Base-by-base conservation (phyloP, 2,797 vertebrate species). In the Sandelia bainsii region DNA sequence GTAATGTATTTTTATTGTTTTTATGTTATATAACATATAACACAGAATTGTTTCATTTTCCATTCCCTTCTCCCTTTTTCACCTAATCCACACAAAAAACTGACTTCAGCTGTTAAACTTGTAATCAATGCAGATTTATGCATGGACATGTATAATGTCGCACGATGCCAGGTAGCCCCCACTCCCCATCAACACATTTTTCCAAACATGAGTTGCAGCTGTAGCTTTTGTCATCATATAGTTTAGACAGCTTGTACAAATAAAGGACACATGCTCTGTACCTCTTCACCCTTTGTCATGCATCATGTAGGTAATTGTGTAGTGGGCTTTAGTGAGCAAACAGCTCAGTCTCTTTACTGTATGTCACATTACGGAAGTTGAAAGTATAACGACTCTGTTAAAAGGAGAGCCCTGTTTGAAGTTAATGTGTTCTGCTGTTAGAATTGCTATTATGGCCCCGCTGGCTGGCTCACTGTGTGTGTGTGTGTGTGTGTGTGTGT, bases 371-470 rank as follows among this genome's bases (percentile, higher is more conserved):
- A 80, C 56, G 3, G 13, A 76, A 80, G 75, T 77, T 89, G 77
- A 79, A 85, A 72, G 82, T 88, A 83, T 80, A 87, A 91, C 82
- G 82, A 85, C 82, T 76, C 81, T 81, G 75, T 90, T 87, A 87
- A 89, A 84, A 84, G 80, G 72, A 88, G 75, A 78, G 66, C 14
- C 65, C 62, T 14, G 77, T 83, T 83, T 80, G 44, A 67, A 87
- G 77, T 89, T 84, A 85, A 91, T 83, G 84, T 56, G 72, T 73
- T 89, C 82, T 66, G 76, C 73, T 77, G 75, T 77, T 83, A 22
- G 74, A 63, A 45, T 52, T 46, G 80, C 57, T 77, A 61, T 84
- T 83, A 86, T 50, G 48, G 37, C 50, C 34, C 46, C 22, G 13
- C 14, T 42, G 5, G 16, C 42, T 58, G 53, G 4, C 25, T 34